Evolutionary conservation across 2,797 vertebrate species (phyloP).

Genomic region (Syncerus caffer): DNA sequence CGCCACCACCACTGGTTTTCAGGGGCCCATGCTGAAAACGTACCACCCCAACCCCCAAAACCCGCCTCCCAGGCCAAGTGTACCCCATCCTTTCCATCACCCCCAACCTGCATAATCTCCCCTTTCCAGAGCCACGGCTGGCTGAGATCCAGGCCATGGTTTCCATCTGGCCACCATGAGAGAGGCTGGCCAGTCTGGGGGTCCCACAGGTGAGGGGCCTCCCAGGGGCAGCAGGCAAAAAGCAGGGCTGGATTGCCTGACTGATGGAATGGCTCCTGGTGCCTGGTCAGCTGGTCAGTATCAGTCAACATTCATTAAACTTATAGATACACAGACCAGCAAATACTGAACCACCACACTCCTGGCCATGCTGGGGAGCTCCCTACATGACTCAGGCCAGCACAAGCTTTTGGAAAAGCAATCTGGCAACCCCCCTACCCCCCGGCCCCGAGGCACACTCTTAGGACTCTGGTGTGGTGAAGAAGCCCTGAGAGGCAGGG

Average conservation of each 20-base stretch:
- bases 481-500: background rate
- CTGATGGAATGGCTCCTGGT: background rate
- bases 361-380: background rate
- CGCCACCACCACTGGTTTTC: background rate
- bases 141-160: background rate
- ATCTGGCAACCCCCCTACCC: background rate
- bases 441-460: no score
- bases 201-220: background rate
- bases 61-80: background rate
- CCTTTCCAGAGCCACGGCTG: background rate
- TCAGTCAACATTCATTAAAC: background rate
- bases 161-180: background rate
- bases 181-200: background rate
- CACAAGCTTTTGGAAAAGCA: background rate
- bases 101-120: background rate
- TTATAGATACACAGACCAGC: background rate
- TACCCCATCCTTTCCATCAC: background rate
- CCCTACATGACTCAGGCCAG: background rate
- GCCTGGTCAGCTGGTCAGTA: slow-evolving; percentile 33
- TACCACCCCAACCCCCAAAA: background rate
- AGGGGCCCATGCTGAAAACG: background rate
- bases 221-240: background rate
- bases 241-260: background rate
- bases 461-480: background rate
- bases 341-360: background rate